phyloP scores from a whole-genome alignment of 2,888 invertebrate genomes.

The Polietes domitor region DNA sequence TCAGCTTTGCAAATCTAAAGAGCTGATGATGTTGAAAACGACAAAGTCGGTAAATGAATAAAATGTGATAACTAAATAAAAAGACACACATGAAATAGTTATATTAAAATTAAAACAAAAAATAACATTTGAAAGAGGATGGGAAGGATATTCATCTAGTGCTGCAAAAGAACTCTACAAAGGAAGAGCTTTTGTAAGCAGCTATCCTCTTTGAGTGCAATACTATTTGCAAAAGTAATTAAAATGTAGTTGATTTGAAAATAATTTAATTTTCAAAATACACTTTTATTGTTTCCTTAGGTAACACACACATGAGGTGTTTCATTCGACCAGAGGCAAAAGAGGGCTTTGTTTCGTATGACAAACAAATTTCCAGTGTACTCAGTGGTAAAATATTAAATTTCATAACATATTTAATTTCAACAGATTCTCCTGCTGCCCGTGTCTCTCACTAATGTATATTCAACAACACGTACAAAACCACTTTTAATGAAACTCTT shows the following conservation, averaged over 20 bases:
- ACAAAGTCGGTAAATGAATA: slow-evolving; percentile 23
- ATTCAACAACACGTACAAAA: not conserved
- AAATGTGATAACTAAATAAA: slow-evolving; percentile 10
- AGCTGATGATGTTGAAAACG: not conserved
- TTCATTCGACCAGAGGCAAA: not conserved
- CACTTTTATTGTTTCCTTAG: slow-evolving; percentile 34
- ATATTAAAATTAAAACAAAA: not conserved
- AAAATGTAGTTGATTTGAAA: slow-evolving; percentile 54
- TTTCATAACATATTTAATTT: slow-evolving; percentile 53
- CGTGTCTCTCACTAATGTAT: not conserved
- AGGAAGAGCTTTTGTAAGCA: not conserved
- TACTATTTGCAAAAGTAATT: slow-evolving; percentile 52
- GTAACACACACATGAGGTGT: too few relatives aligned
- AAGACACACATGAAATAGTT: slow-evolving; percentile 15
- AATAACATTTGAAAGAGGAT: not conserved
- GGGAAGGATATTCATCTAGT: too few relatives aligned
- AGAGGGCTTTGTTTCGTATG: too few relatives aligned
- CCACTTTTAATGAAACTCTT: not conserved
- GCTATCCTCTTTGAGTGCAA: not conserved
- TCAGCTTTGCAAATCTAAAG: too few relatives aligned
- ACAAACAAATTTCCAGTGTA: not conserved
- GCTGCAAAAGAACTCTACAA: not conserved
- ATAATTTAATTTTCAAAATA: too few relatives aligned
- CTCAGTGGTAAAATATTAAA: slow-evolving; percentile 48
- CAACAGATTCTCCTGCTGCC: not conserved